A percentile compares a stretch with the other conserved stretches of the same genome.
Conservation (phyloP, 2,797 vertebrate species). For the Sarcophilus harrisii region DNA sequence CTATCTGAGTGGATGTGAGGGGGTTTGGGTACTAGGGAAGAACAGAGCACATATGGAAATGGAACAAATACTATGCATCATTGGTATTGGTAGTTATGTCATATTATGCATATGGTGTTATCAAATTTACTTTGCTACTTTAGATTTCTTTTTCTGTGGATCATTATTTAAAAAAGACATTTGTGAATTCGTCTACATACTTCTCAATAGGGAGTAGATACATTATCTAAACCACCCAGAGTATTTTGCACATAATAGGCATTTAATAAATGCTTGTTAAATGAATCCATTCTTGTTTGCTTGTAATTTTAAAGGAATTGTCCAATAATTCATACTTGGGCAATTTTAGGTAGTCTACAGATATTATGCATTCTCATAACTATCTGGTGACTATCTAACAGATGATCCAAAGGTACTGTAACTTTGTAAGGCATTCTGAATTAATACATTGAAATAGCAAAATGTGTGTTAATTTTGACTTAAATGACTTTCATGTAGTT, state of each 20-base stretch:
- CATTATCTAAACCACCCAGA: neutral
- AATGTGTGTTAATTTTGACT: neutral
- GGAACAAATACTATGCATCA: neutral
- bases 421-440: neutral
- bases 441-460: neutral
- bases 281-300: neutral
- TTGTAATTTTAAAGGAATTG: neutral
- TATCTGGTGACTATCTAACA: neutral
- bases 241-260: neutral
- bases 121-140: conserved; percentile 27
- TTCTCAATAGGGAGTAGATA: neutral
- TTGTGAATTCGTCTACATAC: conserved; percentile 7
- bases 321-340: neutral
- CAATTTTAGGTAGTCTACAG: conserved; percentile 48
- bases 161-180: neutral
- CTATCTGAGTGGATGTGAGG: neutral
- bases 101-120: neutral
- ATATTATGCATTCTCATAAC: conserved; percentile 37
- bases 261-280: neutral
- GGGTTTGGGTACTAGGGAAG: neutral
- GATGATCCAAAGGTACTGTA: neutral
- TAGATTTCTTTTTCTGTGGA: conserved; percentile 16
- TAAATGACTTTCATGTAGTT: neutral
- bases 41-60: neutral
- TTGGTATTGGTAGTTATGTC: conserved; percentile 11